Percentiles rank a stretch among this genome's conserved stretches.
These are phyloP conservation scores for Drosophila burlai DNA, from an alignment of 1,140 invertebrate species.

Conservation along the genomic window DNA sequence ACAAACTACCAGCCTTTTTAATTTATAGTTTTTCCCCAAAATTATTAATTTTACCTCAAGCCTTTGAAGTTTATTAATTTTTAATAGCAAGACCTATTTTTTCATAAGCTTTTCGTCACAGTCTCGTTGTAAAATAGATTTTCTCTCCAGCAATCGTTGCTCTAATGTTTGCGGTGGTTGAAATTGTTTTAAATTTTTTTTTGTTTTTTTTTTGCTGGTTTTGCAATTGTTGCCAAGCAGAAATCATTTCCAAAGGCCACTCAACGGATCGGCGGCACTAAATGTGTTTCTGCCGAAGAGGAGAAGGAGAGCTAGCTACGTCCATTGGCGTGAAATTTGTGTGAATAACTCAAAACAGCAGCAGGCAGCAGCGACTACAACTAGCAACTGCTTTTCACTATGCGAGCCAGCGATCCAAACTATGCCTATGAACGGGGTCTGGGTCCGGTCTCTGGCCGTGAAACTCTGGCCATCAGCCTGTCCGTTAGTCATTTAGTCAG, in stretches of 20 bases:
- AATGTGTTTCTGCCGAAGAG: conserved; percentile 38
- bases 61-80: conserved; percentile 1
- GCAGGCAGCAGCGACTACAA: conserved; percentile 18
- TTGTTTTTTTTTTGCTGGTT: neutral
- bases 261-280: conserved; percentile 61
- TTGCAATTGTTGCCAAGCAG: conserved; percentile 64
- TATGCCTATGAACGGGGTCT: conserved; percentile 65
- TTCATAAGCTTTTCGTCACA: conserved; percentile 37
- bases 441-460: conserved; percentile 62
- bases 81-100: neutral
- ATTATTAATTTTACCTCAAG: no score
- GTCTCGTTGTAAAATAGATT: conserved; percentile 33
- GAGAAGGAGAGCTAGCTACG: conserved; percentile 14
- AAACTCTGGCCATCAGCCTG: conserved; percentile 49
- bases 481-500: conserved; percentile 14
- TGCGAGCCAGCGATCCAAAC: conserved; percentile 46
- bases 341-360: conserved; percentile 66
- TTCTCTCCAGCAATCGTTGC: conserved; percentile 29
- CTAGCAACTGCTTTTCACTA: conserved; percentile 63
- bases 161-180: conserved; percentile 38
- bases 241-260: conserved; percentile 73
- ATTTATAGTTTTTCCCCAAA: neutral
- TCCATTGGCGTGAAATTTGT: conserved; percentile 80
- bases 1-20: neutral
- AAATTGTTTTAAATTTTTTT: conserved; percentile 39